Evolutionary conservation across 2,797 vertebrate genomes (phyloP).

Genomic region (Siniperca undulata): DNA sequence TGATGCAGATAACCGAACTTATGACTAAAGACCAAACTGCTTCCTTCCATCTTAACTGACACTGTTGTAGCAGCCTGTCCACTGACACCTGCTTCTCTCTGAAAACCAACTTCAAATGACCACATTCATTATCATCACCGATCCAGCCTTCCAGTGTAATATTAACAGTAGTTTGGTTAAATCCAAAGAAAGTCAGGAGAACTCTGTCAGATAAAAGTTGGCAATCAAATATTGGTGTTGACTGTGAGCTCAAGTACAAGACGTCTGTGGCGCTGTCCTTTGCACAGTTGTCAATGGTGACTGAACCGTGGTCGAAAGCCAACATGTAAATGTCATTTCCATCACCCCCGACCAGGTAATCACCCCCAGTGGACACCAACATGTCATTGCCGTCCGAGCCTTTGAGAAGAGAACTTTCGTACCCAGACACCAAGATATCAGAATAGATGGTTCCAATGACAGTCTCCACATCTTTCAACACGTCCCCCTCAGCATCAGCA

Average conservation of each 20-base stretch:
- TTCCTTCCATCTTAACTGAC: not conserved
- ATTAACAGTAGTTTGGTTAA: not conserved
- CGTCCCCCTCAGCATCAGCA: slow-evolving; percentile 75
- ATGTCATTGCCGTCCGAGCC: slow-evolving; percentile 71
- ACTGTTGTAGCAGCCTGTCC: slow-evolving; percentile 4
- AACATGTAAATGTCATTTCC: slow-evolving; percentile 72
- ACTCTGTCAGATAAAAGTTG: slow-evolving; percentile 2
- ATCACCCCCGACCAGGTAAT: slow-evolving; percentile 73
- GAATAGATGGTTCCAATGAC: slow-evolving; percentile 73
- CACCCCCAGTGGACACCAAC: slow-evolving; percentile 67
- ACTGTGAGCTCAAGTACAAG: slow-evolving; percentile 48
- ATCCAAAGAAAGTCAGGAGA: slow-evolving; percentile 35
- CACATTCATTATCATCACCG: slow-evolving; percentile 25
- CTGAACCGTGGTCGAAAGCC: slow-evolving; percentile 48
- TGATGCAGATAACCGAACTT: not conserved
- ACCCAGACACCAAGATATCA: slow-evolving; percentile 71
- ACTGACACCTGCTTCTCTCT: not conserved
- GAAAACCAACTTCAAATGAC: slow-evolving; percentile 40
- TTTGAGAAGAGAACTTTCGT: slow-evolving; percentile 69
- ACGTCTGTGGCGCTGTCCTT: slow-evolving; percentile 58
- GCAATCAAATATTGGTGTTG: not conserved
- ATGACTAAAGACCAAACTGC: not conserved
- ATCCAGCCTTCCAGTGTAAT: slow-evolving; percentile 24
- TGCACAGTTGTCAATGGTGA: slow-evolving; percentile 72
- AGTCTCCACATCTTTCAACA: slow-evolving; percentile 73